Conservation (phyloP, 64 coral and sea anemone species). For the Montipora cactus region DNA sequence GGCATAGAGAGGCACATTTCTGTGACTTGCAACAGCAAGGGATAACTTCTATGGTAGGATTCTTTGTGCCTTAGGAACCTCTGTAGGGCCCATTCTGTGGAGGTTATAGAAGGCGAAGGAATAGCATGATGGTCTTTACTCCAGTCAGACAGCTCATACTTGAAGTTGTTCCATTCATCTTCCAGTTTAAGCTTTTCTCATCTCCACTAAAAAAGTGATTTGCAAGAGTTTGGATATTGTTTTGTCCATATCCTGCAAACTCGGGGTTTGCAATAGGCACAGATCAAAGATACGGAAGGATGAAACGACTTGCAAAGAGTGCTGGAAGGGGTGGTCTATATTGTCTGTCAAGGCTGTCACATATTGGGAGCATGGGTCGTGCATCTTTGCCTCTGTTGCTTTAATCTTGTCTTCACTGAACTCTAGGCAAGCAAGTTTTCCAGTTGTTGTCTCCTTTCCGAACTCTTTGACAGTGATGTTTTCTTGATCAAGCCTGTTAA, state of each 20-base stretch:
- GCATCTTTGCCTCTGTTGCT: conserved; percentile 63
- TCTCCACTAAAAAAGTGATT: conserved; percentile 74
- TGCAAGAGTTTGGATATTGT: conserved; percentile 54
- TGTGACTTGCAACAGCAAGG: background rate
- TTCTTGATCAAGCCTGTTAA: background rate
- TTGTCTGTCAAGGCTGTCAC: conserved; percentile 70
- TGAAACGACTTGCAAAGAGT: conserved; percentile 59
- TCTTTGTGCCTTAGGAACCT: background rate
- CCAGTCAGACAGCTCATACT: conserved; percentile 66
- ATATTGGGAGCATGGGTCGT: conserved; percentile 71
- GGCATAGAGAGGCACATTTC: conserved; percentile 72
- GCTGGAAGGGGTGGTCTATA: conserved; percentile 56
- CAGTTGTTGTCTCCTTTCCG: conserved; percentile 65
- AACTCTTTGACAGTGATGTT: conserved; percentile 66
- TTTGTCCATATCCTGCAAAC: conserved; percentile 70
- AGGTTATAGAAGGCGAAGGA: conserved; percentile 71
- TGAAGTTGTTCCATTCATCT: conserved; percentile 68
- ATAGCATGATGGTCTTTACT: conserved; percentile 70
- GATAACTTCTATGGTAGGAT: no score
- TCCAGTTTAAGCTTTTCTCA: conserved; percentile 60
- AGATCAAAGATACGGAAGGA: conserved; percentile 65
- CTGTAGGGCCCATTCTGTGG: conserved; percentile 72
- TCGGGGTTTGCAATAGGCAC: background rate
- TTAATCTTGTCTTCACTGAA: conserved; percentile 62
- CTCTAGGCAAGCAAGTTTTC: conserved; percentile 69